Conservation (phyloP, 2,888 invertebrate genomes). For the Yponomeuta sedellus region DNA sequence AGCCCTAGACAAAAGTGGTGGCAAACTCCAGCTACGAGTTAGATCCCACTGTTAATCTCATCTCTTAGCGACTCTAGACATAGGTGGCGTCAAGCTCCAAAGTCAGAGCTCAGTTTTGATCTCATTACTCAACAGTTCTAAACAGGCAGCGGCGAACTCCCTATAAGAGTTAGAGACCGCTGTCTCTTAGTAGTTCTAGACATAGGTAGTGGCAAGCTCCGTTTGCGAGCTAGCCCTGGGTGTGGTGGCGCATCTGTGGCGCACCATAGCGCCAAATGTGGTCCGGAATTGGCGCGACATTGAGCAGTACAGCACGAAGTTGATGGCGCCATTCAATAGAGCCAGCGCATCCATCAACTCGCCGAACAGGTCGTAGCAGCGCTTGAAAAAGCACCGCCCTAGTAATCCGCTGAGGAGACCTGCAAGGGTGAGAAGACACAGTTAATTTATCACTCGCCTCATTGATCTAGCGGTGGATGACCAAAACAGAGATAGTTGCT, state of each 20-base stretch:
- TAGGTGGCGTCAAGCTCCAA: conserved; percentile 76
- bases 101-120: too few relatives aligned
- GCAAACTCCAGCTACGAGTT: too few relatives aligned
- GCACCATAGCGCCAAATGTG: conserved; percentile 84
- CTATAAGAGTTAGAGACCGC: too few relatives aligned
- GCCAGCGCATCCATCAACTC: conserved; percentile 94
- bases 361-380: conserved; percentile 88
- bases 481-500: too few relatives aligned
- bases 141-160: too few relatives aligned
- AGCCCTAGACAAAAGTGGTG: too few relatives aligned
- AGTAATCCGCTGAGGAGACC: conserved; percentile 81
- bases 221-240: conserved; percentile 74
- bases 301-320: conserved; percentile 94
- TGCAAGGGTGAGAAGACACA: conserved; percentile 25
- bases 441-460: background rate
- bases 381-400: conserved; percentile 83
- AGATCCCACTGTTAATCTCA: too few relatives aligned
- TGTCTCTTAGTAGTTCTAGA: conserved; percentile 44
- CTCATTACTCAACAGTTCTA: conserved; percentile 31
- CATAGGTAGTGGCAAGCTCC: conserved; percentile 80
- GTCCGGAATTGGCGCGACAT: conserved; percentile 96
- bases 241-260: conserved; percentile 71
- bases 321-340: conserved; percentile 93
- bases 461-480: too few relatives aligned
- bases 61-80: too few relatives aligned